Percentiles rank a stretch among this genome's conserved stretches.
These are phyloP conservation scores for Hippopotamyrus pictus DNA, from an alignment of 2,797 vertebrate genomes.

Conservation along the genomic window DNA sequence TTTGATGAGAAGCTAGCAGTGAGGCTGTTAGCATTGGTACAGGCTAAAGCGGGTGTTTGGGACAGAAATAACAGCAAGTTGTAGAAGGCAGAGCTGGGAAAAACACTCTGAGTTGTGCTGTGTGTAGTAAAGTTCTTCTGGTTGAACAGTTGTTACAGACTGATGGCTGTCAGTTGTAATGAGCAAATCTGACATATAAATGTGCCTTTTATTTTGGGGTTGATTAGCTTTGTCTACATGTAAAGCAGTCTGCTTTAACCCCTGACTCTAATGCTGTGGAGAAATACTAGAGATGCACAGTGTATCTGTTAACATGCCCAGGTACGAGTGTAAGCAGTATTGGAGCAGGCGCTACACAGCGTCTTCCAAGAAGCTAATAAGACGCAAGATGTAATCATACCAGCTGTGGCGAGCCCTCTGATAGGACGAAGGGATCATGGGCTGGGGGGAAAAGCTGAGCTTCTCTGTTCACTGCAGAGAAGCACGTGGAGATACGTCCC, in stretches of 20 bases:
- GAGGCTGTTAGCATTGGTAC: not conserved
- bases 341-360: not conserved
- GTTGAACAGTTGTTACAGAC: not conserved
- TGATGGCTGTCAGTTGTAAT: not conserved
- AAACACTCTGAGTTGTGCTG: not conserved
- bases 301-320: not conserved
- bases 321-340: not conserved
- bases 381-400: not conserved
- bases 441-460: not conserved
- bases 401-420: not conserved
- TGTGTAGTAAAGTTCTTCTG: not conserved
- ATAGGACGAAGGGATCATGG: not conserved
- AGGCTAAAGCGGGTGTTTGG: not conserved
- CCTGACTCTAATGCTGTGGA: not conserved
- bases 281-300: not conserved
- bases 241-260: not conserved
- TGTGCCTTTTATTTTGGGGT: not conserved
- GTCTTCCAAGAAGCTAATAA: not conserved
- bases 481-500: not conserved
- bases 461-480: not conserved
- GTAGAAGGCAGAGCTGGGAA: too few species aligned
- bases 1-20: not conserved
- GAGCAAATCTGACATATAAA: not conserved
- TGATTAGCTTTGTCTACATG: not conserved
- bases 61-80: not conserved